phyloP scores from a whole-genome alignment of 2,797 vertebrate species.

The Microhierax caerulescens region DNA sequence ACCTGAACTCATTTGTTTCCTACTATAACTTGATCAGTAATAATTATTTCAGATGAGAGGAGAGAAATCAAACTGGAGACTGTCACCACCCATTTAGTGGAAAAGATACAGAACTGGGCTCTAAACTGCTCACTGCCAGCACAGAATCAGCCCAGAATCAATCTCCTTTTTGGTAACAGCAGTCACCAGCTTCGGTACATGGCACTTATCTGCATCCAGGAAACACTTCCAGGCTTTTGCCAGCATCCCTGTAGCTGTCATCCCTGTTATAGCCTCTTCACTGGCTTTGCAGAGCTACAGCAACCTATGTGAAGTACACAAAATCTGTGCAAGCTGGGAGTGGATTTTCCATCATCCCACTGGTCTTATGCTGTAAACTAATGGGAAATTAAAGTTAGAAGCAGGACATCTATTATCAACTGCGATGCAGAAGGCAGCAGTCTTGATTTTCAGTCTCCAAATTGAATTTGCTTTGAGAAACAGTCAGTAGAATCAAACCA shows the following conservation, averaged over 20 bases:
- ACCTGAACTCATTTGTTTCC: not conserved
- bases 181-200: not conserved
- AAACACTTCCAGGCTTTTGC: not conserved
- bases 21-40: not conserved
- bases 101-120: not conserved
- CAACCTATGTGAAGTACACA: not conserved
- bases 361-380: not conserved
- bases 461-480: not conserved
- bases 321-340: not conserved
- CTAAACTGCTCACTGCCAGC: not conserved
- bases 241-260: not conserved
- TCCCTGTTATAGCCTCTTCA: not conserved
- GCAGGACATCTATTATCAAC: not conserved
- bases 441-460: not conserved
- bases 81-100: not conserved
- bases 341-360: not conserved
- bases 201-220: not conserved
- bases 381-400: not conserved
- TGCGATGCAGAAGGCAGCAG: not conserved
- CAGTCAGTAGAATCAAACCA: not conserved
- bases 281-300: not conserved
- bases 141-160: rapidly evolving
- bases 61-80: not conserved
- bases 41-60: not conserved
- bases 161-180: not conserved